A percentile compares a stretch with the other conserved stretches of the same genome.
These are phyloP conservation scores for Lineus longissimus DNA, from an alignment of 1,140 invertebrate species.

Conservation along the genomic window DNA sequence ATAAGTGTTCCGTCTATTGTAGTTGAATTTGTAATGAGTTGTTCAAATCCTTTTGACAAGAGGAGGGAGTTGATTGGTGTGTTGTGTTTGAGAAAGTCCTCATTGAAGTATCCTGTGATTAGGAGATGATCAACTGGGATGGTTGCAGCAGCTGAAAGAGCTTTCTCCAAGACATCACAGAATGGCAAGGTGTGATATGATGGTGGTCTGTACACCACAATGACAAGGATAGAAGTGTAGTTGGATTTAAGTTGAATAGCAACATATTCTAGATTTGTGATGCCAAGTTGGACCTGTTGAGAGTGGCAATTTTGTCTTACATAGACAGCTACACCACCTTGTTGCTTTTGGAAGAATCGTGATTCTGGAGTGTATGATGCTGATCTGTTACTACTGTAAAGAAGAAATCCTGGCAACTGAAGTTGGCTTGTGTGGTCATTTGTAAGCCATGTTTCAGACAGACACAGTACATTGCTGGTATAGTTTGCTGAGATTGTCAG, in stretches of 20 bases:
- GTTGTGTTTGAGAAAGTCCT: not conserved
- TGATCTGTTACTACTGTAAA: not conserved
- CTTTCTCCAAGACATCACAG: not conserved
- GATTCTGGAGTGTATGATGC: not conserved
- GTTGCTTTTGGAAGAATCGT: too few relatives aligned
- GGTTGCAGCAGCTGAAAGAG: not conserved
- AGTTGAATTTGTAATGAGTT: constrained; percentile 1
- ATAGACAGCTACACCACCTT: not conserved
- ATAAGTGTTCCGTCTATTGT: constrained; percentile 8
- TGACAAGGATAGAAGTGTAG: too few relatives aligned
- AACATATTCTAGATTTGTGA: constrained; percentile 2
- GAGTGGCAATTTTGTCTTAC: not conserved
- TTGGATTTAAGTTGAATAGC: too few relatives aligned
- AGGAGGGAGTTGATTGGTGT: not conserved
- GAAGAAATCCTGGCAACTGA: not conserved
- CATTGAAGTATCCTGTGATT: constrained; percentile 17
- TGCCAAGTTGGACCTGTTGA: not conserved
- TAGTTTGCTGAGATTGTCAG: constrained; percentile 7
- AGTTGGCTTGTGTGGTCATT: not conserved
- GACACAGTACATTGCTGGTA: not conserved
- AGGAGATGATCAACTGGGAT: not conserved
- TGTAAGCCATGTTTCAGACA: not conserved
- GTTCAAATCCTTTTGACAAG: constrained; percentile 3
- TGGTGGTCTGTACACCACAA: constrained; percentile 14
- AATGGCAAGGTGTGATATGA: constrained; percentile 5